Percentiles rank a stretch among this genome's conserved stretches.
Conservation (phyloP, 2,888 invertebrate genomes). For the Tetragnatha montana region DNA sequence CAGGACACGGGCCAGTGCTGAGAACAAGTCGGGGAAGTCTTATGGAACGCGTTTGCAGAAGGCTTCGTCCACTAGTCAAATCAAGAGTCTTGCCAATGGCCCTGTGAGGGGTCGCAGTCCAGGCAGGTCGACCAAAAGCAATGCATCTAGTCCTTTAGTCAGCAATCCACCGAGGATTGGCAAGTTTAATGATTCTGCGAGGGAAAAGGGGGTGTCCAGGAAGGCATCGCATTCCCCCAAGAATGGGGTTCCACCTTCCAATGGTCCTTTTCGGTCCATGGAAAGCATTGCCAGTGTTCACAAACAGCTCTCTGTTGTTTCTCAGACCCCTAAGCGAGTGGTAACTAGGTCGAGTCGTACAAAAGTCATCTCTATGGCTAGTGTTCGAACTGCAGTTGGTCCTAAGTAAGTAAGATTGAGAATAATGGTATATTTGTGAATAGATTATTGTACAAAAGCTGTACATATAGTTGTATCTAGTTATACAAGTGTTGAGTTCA, state of each 20-base stretch:
- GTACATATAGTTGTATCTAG: constrained; percentile 23
- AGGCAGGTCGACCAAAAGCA: constrained; percentile 50
- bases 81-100: constrained; percentile 49
- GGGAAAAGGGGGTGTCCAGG: constrained; percentile 42
- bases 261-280: constrained; percentile 54
- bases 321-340: constrained; percentile 33
- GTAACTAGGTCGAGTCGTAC: constrained; percentile 44
- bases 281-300: constrained; percentile 51
- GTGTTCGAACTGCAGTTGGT: constrained; percentile 36
- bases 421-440: background rate
- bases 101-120: constrained; percentile 64
- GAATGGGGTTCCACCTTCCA: constrained; percentile 5
- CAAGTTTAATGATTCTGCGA: constrained; percentile 27
- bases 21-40: constrained; percentile 29
- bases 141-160: constrained; percentile 63
- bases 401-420: constrained; percentile 34
- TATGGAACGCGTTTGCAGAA: constrained; percentile 53
- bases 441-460: constrained; percentile 29
- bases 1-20: constrained; percentile 3
- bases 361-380: constrained; percentile 34
- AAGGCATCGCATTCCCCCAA: constrained; percentile 60
- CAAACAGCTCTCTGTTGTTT: constrained; percentile 41
- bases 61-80: constrained; percentile 66
- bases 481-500: too few relatives aligned
- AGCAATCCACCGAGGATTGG: constrained; percentile 51